Base-by-base conservation (phyloP, 2,797 vertebrate genomes). In the Uromys caudimaculatus region DNA sequence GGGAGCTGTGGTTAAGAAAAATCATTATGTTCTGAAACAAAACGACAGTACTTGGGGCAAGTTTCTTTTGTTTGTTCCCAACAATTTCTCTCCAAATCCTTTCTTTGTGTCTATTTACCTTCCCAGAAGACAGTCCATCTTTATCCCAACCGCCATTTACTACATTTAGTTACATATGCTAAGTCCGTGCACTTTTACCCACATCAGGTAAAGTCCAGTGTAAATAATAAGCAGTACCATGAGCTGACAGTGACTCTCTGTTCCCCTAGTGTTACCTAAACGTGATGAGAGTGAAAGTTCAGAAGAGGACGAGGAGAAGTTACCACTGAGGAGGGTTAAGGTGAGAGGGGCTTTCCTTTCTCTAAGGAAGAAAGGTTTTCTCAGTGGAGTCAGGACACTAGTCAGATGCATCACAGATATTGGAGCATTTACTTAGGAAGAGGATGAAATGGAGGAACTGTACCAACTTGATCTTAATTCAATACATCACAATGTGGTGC, bases 211-310 rank as follows among this genome's bases (percentile, higher is more conserved):
- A 54, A 54, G 77, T n/a, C 32, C 8, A 11, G 14, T 21, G 52
- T 56, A n/a, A 24, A 38, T 81, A 56, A 14, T 81, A 56, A 56
- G 8, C 50, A 78, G 32, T 38, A 13, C 35, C 23, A 7, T 8
- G 35, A 58, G 10, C 35, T 56, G 35, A 56, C 10, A 38, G 78
- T 24, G 23, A 56, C 1, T 58, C n/a, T 81, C 10, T 81, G 19
- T 81, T 7, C 11, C 54, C 52, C 78, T 81, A 81, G 52, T 13
- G 2, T 56, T 56, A 38, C 0, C 35, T 78, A 9, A 4, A 52
- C 1, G 0, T 21, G 3, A 8, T 5, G n/a, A 81, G 0, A 24
- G 6, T 13, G 4, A 10, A 38, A 13, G 0, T 56, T 13, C 19
- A 38, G 19, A 21, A 5, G 0, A 4, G 8, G 0, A 38, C 2